phyloP scores from a whole-genome alignment of 1,140 invertebrate genomes.

The Antheraea pernyi region DNA sequence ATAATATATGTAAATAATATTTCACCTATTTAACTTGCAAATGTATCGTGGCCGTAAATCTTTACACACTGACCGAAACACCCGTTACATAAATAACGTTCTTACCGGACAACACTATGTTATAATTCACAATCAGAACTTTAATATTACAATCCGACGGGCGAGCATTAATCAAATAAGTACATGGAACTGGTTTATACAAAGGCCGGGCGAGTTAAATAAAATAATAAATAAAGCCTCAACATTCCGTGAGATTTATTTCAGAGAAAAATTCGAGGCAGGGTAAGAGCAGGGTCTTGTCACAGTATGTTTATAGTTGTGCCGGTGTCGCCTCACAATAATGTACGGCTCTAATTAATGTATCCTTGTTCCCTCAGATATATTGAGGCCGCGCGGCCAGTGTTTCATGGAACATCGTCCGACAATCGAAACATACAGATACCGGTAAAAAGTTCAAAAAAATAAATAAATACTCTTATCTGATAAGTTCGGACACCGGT shows the following conservation, averaged over 20 bases:
- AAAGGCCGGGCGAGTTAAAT: conserved; percentile 65
- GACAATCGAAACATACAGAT: background rate
- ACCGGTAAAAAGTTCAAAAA: background rate
- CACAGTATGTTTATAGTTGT: conserved; percentile 61
- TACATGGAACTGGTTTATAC: conserved; percentile 65
- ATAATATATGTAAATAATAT: background rate
- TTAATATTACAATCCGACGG: conserved; percentile 59
- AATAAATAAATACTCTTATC: conserved; percentile 18
- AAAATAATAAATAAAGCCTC: conserved; percentile 75
- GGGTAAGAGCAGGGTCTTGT: conserved; percentile 66
- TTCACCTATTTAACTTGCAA: background rate
- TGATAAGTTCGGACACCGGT: conserved; percentile 19
- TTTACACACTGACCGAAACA: conserved; percentile 32
- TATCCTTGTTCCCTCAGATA: conserved; percentile 52
- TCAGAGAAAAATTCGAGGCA: conserved; percentile 68
- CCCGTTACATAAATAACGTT: conserved; percentile 64
- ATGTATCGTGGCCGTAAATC: conserved; percentile 25
- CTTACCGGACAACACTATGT: conserved; percentile 56
- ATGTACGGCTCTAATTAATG: conserved; percentile 69
- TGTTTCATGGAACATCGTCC: background rate
- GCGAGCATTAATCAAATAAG: conserved; percentile 65
- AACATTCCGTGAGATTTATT: conserved; percentile 75
- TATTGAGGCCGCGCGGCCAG: conserved; percentile 32
- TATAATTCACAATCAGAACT: conserved; percentile 66
- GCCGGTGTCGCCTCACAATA: conserved; percentile 52